A percentile compares a stretch with the other conserved stretches of the same genome.
Evolutionary conservation across 2,888 invertebrate genomes (phyloP).

Genomic region (Ophioninae sp.): DNA sequence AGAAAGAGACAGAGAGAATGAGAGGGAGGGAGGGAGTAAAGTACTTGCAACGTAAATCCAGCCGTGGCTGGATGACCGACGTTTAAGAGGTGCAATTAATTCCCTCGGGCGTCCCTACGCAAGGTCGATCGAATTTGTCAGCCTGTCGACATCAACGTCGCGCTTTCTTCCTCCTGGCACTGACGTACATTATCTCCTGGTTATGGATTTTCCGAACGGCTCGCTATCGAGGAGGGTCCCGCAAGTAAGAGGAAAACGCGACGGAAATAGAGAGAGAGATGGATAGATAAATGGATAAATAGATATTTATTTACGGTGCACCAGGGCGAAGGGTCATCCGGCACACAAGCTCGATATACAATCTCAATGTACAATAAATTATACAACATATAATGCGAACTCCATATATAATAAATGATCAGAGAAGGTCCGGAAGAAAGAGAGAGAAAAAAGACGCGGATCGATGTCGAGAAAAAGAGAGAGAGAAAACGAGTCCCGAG

Average conservation of each 20-base stretch:
- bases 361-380: no score
- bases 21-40: no score
- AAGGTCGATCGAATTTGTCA: constrained; percentile 64
- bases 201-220: constrained; percentile 5
- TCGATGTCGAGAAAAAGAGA: neutral
- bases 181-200: neutral
- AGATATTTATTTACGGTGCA: no score
- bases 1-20: constrained; percentile 4
- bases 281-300: no score
- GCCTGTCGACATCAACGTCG: constrained; percentile 42
- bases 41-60: constrained; percentile 60
- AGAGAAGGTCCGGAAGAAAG: no score
- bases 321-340: no score
- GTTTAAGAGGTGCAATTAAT: constrained; percentile 61
- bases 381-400: no score
- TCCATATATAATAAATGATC: no score
- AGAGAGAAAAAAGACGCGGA: constrained; percentile 7
- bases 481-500: constrained; percentile 9
- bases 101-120: constrained; percentile 55
- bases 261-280: no score
- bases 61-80: constrained; percentile 53
- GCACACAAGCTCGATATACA: no score
- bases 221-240: neutral
- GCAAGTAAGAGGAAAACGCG: neutral
- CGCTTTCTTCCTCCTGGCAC: neutral